Base-by-base conservation (phyloP, 2,113 vertebrate species). In the Xenopus borealis region DNA sequence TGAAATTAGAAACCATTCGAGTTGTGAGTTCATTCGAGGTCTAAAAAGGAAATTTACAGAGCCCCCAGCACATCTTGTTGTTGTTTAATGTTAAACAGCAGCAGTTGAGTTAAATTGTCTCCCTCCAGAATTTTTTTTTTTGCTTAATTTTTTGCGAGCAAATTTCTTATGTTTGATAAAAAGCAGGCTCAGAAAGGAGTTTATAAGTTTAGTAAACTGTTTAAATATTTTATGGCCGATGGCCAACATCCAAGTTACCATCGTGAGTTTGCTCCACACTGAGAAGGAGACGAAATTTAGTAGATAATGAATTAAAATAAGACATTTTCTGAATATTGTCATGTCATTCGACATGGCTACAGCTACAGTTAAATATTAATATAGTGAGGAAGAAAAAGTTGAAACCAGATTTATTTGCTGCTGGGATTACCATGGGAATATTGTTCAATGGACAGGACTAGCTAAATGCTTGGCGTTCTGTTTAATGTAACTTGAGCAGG, bases 181-280 rank as follows among this genome's bases (percentile, higher is more conserved):
- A 61, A 47, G 3, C 72, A 75, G 72, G 50, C 20, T 10, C 30
- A 12, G 8, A 3, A 4, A 40, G 46, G 45, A 67, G 72, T 75
- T 67, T 75, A 75, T 50, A 75, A 19, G 23, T 75, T 67, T 75
- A 75, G 44, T 20, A 57, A 45, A 57, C 14, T 75, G 72, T 67
- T 75, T 75, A 75, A 14, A 75, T 68, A 67, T 40, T 30, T 17
- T 12, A 18, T 45, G 72, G 53, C 17, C 40, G 33, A 64, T 61
- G 72, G 72, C 64, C 55, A 13, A 52, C 19, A 1, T 66, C 63
- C 72, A 73, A 58, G n/a, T 33, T 61, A 75, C 53, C 46, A 20
- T 19, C 19, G 47, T 61, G 20, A 47, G 30, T 61, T 58, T 47
- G 47, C 33, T 40, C 33, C 33, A 61, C 46, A 20, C 66, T 66